Evolutionary conservation across 2,113 vertebrate species (phyloP).

Genomic region (Gymnobelideus leadbeateri): DNA sequence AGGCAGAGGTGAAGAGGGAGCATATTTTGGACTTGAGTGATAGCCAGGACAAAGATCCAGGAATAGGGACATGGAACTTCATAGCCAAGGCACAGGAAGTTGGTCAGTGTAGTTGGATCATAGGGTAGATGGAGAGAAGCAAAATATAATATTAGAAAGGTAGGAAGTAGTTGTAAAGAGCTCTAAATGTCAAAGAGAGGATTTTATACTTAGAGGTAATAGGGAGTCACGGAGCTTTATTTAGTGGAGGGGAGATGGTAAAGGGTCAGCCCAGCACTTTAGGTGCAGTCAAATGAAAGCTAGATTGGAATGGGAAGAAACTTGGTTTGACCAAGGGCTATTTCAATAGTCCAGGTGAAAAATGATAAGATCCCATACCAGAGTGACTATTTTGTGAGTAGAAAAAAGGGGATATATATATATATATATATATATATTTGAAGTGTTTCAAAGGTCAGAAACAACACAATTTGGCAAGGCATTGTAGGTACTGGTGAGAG

Average conservation of each 20-base stretch:
- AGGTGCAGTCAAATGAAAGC: background rate
- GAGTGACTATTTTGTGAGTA: background rate
- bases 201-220: background rate
- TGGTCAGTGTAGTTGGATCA: background rate
- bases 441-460: background rate
- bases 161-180: background rate
- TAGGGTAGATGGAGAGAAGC: background rate
- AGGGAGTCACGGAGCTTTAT: background rate
- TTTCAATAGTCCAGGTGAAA: background rate
- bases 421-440: no score
- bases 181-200: background rate
- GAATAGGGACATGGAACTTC: background rate
- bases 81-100: background rate
- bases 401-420: background rate
- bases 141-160: background rate
- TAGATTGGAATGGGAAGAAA: background rate
- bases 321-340: background rate
- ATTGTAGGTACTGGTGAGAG: background rate
- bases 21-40: background rate
- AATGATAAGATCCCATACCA: background rate
- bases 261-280: background rate
- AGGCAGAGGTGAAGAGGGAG: no score
- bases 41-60: background rate
- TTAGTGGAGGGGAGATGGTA: background rate
- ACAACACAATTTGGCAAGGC: background rate